A percentile compares a stretch with the other conserved stretches of the same genome.
Conservation (phyloP, 2,113 vertebrate genomes). For the Psilopogon haemacephalus region DNA sequence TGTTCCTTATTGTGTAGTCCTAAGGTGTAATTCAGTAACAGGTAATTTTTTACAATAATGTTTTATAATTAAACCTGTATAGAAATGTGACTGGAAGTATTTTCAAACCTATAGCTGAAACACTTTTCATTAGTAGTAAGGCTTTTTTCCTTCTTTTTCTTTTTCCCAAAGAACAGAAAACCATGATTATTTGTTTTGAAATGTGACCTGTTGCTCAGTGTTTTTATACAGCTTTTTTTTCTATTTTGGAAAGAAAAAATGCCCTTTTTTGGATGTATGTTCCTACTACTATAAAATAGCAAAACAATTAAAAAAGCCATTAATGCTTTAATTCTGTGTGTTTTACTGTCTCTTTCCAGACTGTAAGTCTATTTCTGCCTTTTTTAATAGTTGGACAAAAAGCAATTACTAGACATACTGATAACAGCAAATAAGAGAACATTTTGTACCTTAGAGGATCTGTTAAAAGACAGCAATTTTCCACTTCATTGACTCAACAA, state of each 20-base stretch:
- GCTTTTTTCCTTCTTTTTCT: background rate
- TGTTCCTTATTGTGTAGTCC: background rate
- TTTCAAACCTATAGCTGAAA: background rate
- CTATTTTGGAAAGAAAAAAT: background rate
- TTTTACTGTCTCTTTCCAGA: slow-evolving; percentile 5
- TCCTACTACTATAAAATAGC: background rate
- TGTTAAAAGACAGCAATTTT: slow-evolving; percentile 59
- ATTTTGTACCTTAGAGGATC: slow-evolving; percentile 50
- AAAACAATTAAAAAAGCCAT: background rate
- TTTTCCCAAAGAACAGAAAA: background rate
- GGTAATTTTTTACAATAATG: background rate
- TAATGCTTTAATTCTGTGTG: background rate
- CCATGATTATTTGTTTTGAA: background rate
- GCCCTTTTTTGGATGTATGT: background rate
- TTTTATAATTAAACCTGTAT: background rate
- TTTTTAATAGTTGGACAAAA: slow-evolving; percentile 47
- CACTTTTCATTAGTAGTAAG: background rate
- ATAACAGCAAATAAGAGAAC: slow-evolving; percentile 49
- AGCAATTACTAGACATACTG: slow-evolving; percentile 54
- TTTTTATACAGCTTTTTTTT: background rate
- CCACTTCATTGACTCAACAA: slow-evolving; percentile 56
- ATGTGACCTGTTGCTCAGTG: background rate
- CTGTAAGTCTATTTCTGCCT: background rate
- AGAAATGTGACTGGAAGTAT: background rate
- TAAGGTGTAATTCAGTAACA: background rate